These are phyloP conservation scores for Druon quercuslanigerum DNA, from an alignment of 1,140 invertebrate species.

Conservation along the genomic window DNA sequence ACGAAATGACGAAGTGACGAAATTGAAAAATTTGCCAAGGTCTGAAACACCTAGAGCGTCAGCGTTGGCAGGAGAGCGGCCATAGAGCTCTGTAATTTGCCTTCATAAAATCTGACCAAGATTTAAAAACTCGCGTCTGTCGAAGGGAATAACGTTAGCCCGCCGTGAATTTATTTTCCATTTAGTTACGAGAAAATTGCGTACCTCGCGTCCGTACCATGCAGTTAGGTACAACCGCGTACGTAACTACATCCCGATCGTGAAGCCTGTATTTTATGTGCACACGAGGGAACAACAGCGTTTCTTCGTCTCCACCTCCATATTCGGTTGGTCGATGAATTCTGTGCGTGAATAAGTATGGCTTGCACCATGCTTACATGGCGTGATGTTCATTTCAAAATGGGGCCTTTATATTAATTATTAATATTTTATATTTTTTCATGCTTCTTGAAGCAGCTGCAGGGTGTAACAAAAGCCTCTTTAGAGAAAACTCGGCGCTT, in stretches of 20 bases:
- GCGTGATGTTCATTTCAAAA: slow-evolving; percentile 50
- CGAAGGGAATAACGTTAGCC: slow-evolving; percentile 63
- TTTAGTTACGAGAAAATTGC: slow-evolving; percentile 73
- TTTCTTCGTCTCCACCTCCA: slow-evolving; percentile 49
- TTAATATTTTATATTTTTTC: neutral
- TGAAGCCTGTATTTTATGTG: slow-evolving; percentile 57
- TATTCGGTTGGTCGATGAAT: slow-evolving; percentile 52
- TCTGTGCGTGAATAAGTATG: slow-evolving; percentile 36
- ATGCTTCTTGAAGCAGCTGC: too few relatives aligned
- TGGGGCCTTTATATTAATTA: slow-evolving; percentile 36
- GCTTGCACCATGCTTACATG: slow-evolving; percentile 28
- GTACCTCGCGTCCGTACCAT: slow-evolving; percentile 47
- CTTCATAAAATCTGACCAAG: slow-evolving; percentile 69
- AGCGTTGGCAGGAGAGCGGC: slow-evolving; percentile 68
- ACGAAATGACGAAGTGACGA: slow-evolving; percentile 32
- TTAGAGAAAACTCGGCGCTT: too few relatives aligned
- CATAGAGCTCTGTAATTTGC: slow-evolving; percentile 73
- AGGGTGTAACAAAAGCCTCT: too few relatives aligned
- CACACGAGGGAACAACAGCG: slow-evolving; percentile 44
- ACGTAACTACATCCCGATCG: slow-evolving; percentile 55
- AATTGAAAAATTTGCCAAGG: slow-evolving; percentile 68
- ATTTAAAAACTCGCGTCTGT: slow-evolving; percentile 51
- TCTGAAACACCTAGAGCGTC: slow-evolving; percentile 65
- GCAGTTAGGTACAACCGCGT: slow-evolving; percentile 43
- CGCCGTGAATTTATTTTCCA: slow-evolving; percentile 72